These are phyloP conservation scores for Callionymus lyra DNA, from an alignment of 2,113 vertebrate species.

Conservation along the genomic window DNA sequence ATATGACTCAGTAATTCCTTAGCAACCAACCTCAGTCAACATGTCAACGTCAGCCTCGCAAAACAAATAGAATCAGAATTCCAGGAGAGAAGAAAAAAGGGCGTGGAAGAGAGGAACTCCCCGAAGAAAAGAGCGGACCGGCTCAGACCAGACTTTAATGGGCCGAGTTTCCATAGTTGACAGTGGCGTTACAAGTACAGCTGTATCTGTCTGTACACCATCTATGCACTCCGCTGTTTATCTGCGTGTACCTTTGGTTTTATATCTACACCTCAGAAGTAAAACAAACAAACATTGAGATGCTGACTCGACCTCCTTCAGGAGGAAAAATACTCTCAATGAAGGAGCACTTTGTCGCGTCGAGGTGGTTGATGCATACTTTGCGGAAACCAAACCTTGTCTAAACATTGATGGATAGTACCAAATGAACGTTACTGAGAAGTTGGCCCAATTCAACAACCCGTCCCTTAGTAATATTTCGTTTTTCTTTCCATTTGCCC, in stretches of 20 bases:
- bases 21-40: conserved; percentile 43
- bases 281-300: conserved; percentile 22
- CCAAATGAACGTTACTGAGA: conserved; percentile 16
- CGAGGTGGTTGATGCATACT: conserved; percentile 12
- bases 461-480: too few species aligned
- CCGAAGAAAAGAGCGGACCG: background rate
- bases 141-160: conserved; percentile 9
- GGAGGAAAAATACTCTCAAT: conserved; percentile 12
- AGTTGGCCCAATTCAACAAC: background rate
- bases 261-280: conserved; percentile 2
- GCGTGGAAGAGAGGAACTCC: conserved; percentile 15
- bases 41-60: conserved; percentile 11
- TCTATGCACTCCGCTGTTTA: conserved; percentile 5
- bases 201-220: conserved; percentile 1
- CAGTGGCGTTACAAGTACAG: background rate
- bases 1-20: conserved; percentile 58
- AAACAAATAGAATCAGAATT: conserved; percentile 25
- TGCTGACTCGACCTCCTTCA: conserved; percentile 1
- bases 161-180: conserved; percentile 11
- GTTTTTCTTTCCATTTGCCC: too few species aligned
- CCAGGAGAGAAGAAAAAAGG: conserved; percentile 8
- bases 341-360: conserved; percentile 41
- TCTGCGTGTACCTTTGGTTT: background rate
- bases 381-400: conserved; percentile 22
- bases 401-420: conserved; percentile 31